Evolutionary conservation across 2,888 invertebrate species (phyloP), one percentile per base, ranked within the genome.

Genomic region (Rhingia campestris): DNA sequence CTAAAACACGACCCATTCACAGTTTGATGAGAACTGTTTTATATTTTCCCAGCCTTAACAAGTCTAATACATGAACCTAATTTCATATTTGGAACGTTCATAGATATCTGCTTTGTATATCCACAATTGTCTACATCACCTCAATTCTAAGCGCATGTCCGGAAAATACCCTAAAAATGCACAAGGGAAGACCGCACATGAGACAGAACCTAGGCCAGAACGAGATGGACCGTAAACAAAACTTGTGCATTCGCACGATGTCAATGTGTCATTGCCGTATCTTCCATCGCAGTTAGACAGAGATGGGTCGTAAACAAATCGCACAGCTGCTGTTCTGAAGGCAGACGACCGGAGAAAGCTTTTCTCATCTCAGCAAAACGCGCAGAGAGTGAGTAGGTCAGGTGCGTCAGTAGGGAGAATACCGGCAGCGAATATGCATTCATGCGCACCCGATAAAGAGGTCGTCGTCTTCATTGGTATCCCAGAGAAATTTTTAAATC

Each of bases 261-360:
- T 81, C 70, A 67, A 69, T 82, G 73, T 79, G 75, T 75, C 76
- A 64, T 75, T 59, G 76, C 39, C 76, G 56, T 59, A 64, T 76
- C 67, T 76, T 85, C 81, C 76, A 63, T 85, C 81, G 61, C 67
- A 56, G 75, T 66, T 81, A 85, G 85, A 85, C 70, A 85, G 58
- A 63, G 85, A 85, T 85, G 85, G 81, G 85, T 85, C 85, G 85
- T 85, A 85, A 85, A 85, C 85, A 85, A 85, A 85, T 80, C 58
- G 41, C 61, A 69, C 80, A 84, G 84, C 84, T 84, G 84, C 84
- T 84, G 12, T 30, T 33, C 0, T 30, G 30, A 63, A 54, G 41
- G 47, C 35, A 70, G 30, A 39, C 32, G 41, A 22, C 56, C 35
- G 30, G 35, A 32, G n/a, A 39, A 43, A 84, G 84, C 79, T 80